phyloP scores from a whole-genome alignment of 2,797 vertebrate species.

The Microctenopoma steveboyesi region DNA sequence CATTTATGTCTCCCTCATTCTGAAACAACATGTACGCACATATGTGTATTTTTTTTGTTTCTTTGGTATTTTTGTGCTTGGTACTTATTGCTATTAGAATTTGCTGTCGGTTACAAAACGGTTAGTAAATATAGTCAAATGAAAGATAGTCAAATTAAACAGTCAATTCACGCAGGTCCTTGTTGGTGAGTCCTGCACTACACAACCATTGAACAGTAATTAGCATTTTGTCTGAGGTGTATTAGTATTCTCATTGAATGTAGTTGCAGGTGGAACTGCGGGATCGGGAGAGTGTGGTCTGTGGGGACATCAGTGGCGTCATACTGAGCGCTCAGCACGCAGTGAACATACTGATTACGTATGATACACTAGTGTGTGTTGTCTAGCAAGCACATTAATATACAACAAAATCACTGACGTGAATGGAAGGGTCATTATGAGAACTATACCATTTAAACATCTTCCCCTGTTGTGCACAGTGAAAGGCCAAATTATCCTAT shows the following conservation, averaged over 20 bases:
- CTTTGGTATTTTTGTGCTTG: no score
- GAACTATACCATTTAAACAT: background rate
- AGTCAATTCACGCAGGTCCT: background rate
- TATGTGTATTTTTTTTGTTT: no score
- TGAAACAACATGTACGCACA: no score
- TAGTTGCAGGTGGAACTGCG: background rate
- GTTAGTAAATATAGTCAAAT: slow-evolving; percentile 3
- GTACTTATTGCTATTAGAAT: no score
- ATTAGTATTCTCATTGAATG: background rate
- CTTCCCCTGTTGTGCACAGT: background rate
- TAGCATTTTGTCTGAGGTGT: background rate
- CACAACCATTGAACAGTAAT: background rate
- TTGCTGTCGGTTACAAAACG: background rate
- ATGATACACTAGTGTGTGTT: background rate
- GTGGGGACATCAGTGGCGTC: background rate
- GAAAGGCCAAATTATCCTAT: background rate
- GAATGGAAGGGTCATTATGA: background rate
- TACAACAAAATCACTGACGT: background rate
- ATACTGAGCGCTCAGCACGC: background rate
- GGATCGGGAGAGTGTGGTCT: background rate
- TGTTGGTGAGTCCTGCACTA: background rate
- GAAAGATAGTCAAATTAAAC: slow-evolving; percentile 7
- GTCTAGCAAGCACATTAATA: background rate
- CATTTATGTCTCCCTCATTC: no score
- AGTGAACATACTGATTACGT: background rate